These are phyloP conservation scores for Cylloceria caligata DNA, from an alignment of 2,888 invertebrate genomes.

Conservation along the genomic window DNA sequence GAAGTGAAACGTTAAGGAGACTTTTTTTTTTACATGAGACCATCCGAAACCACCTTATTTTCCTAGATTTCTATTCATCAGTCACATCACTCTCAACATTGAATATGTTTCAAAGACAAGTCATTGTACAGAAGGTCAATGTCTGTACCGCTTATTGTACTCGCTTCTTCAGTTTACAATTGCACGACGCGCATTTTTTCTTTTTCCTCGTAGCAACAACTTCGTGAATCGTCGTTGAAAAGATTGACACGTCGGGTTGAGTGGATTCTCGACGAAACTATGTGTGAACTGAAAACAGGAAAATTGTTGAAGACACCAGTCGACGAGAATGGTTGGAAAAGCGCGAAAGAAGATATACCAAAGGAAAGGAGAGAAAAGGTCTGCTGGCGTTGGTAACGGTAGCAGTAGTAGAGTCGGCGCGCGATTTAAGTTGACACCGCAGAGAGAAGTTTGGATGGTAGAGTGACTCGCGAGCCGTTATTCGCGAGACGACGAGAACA, in stretches of 20 bases:
- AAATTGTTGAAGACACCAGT: conserved; percentile 49
- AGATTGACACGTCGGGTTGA: conserved; percentile 9
- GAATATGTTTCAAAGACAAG: not conserved
- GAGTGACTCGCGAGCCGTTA: conserved; percentile 42
- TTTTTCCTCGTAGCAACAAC: not conserved
- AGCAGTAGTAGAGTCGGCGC: conserved; percentile 43
- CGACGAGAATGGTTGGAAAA: conserved; percentile 2
- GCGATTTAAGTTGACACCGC: conserved; percentile 67
- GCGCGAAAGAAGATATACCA: conserved; percentile 49
- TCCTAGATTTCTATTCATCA: too few relatives aligned
- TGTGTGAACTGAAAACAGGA: conserved; percentile 46
- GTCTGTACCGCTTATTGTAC: too few relatives aligned
- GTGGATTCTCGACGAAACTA: conserved; percentile 23
- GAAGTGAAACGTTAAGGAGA: too few relatives aligned
- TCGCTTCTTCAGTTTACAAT: not conserved
- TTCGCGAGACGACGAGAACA: conserved; percentile 43
- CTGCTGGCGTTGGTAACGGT: conserved; percentile 38
- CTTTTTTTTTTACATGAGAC: too few relatives aligned
- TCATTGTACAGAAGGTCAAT: not conserved
- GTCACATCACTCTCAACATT: too few relatives aligned
- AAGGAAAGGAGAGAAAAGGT: conserved; percentile 14
- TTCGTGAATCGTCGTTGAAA: not conserved
- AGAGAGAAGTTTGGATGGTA: conserved; percentile 45
- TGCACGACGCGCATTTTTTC: not conserved
- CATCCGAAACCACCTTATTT: too few relatives aligned